Evolutionary conservation across 2,113 vertebrate species (phyloP).

Genomic region (Apodemus speciosus): DNA sequence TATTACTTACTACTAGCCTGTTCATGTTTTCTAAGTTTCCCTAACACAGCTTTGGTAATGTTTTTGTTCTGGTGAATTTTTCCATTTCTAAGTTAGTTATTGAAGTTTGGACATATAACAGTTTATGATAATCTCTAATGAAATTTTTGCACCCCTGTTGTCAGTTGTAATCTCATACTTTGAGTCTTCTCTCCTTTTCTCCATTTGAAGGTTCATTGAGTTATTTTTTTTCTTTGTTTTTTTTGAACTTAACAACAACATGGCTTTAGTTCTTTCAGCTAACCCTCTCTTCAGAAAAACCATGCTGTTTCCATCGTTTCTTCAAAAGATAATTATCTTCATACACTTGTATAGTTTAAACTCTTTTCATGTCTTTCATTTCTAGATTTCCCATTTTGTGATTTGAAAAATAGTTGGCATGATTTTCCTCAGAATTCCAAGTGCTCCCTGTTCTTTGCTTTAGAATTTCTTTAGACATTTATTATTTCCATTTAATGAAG

Average conservation of each 20-base stretch:
- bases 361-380: background rate
- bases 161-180: background rate
- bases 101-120: background rate
- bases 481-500: background rate
- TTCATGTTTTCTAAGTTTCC: background rate
- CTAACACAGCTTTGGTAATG: background rate
- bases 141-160: background rate
- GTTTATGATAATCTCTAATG: background rate
- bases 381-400: background rate
- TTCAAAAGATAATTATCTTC: background rate
- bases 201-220: background rate
- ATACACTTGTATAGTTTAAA: background rate
- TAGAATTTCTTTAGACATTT: background rate
- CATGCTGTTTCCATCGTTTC: background rate
- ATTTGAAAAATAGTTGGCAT: background rate
- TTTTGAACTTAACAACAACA: background rate
- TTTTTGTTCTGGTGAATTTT: background rate
- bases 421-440: background rate
- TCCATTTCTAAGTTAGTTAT: background rate
- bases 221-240: background rate
- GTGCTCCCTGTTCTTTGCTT: background rate
- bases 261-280: background rate
- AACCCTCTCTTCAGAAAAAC: background rate
- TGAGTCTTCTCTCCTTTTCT: background rate
- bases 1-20: background rate